phyloP scores from a whole-genome alignment of 2,888 invertebrate species.

The Melieria picta region DNA sequence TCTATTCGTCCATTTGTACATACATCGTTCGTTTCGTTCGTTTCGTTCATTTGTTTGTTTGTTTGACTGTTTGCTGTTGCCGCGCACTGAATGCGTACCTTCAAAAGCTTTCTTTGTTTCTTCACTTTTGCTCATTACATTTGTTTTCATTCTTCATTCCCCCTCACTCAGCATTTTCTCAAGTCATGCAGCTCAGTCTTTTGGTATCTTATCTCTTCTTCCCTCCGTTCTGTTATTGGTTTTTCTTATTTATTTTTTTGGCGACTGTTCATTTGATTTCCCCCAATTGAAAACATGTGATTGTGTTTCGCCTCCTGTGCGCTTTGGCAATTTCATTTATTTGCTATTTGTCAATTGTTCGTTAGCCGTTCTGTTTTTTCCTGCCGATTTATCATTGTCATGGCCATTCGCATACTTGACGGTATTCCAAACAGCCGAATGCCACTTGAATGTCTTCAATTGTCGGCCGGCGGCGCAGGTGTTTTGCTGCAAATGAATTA shows the following conservation, averaged over 20 bases:
- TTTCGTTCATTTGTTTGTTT: conserved; percentile 6
- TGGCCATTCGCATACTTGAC: not conserved
- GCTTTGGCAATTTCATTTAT: not conserved
- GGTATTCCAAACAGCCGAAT: too few relatives aligned
- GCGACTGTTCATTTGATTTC: not conserved
- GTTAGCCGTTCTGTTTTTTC: too few relatives aligned
- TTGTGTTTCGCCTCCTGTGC: conserved; percentile 1
- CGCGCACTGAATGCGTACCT: not conserved
- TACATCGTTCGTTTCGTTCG: not conserved
- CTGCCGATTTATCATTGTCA: conserved; percentile 1
- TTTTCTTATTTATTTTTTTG: too few relatives aligned
- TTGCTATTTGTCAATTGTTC: conserved; percentile 6
- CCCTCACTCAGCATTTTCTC: not conserved
- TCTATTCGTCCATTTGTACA: not conserved
- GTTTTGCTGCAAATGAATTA: too few relatives aligned
- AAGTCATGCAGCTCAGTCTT: too few relatives aligned
- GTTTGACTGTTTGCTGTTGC: not conserved
- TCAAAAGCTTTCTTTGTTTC: not conserved
- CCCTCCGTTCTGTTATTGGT: too few relatives aligned
- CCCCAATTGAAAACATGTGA: conserved; percentile 16
- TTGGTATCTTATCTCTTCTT: conserved; percentile 9
- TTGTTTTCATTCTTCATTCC: not conserved
- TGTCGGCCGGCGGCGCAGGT: too few relatives aligned
- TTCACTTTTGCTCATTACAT: not conserved
- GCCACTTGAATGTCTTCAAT: too few relatives aligned